Evolutionary conservation across 1,140 invertebrate species (phyloP).

Genomic region (Bombus pyrosoma): DNA sequence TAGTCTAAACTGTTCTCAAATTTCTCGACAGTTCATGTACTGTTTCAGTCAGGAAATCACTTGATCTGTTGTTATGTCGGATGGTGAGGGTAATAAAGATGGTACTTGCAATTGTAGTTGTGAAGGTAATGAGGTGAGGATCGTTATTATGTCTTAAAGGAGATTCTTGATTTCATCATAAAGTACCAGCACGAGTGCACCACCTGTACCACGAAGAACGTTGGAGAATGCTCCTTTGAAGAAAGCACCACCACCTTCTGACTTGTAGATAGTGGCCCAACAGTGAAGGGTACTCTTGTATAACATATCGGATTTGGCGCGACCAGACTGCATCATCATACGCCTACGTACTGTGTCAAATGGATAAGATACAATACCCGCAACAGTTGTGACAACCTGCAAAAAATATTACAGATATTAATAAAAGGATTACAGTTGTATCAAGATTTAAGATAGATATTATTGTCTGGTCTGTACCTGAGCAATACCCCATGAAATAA

Average conservation of each 20-base stretch:
- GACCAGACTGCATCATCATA: slow-evolving; percentile 95
- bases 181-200: slow-evolving; percentile 90
- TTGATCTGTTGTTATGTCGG: slow-evolving; percentile 61
- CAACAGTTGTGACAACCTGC: slow-evolving; percentile 87
- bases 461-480: slow-evolving; percentile 83
- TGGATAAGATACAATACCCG: slow-evolving; percentile 93
- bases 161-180: slow-evolving; percentile 90
- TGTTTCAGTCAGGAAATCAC: slow-evolving; percentile 34
- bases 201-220: slow-evolving; percentile 90
- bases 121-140: slow-evolving; percentile 77
- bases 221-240: slow-evolving; percentile 93
- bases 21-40: slow-evolving; percentile 63
- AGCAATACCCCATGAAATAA: slow-evolving; percentile 90
- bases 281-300: slow-evolving; percentile 90
- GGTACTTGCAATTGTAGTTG: slow-evolving; percentile 67
- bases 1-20: slow-evolving; percentile 67
- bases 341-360: slow-evolving; percentile 94
- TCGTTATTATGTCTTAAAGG: slow-evolving; percentile 79
- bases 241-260: slow-evolving; percentile 88
- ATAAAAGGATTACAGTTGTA: background rate
- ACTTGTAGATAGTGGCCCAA: slow-evolving; percentile 87
- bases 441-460: background rate
- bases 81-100: slow-evolving; percentile 67
- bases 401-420: slow-evolving; percentile 38
- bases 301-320: slow-evolving; percentile 85